These are phyloP conservation scores for Notodonta ziczac DNA, from an alignment of 2,888 invertebrate species.

Conservation along the genomic window DNA sequence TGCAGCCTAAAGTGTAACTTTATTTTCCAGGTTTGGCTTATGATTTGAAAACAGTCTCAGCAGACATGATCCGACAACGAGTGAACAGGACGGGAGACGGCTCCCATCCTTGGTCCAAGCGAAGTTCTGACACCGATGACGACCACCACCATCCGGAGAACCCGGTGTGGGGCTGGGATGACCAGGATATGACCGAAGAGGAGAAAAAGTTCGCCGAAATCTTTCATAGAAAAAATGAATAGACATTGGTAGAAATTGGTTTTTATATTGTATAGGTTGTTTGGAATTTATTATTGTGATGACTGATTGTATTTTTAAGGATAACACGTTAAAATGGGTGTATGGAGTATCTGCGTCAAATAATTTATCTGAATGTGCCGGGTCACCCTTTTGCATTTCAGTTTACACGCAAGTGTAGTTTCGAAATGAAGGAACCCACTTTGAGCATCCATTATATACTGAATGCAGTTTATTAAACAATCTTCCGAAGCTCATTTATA, in stretches of 20 bases:
- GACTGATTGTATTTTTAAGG: conserved; percentile 5
- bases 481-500: too few relatives aligned
- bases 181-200: conserved; percentile 89
- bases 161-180: conserved; percentile 93
- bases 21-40: conserved; percentile 89
- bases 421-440: too few relatives aligned
- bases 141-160: conserved; percentile 81
- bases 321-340: not conserved
- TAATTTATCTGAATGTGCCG: too few relatives aligned
- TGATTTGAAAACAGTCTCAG: conserved; percentile 91
- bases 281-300: not conserved
- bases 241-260: conserved; percentile 28
- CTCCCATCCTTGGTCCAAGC: conserved; percentile 68
- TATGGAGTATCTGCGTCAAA: too few relatives aligned
- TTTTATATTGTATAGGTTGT: not conserved
- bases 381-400: too few relatives aligned
- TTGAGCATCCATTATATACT: too few relatives aligned
- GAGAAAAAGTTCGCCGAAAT: conserved; percentile 85
- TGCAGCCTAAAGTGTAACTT: not conserved
- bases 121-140: conserved; percentile 58
- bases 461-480: too few relatives aligned
- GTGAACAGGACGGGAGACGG: conserved; percentile 91
- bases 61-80: conserved; percentile 88
- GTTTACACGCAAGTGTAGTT: too few relatives aligned
- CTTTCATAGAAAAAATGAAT: conserved; percentile 61